These are phyloP conservation scores for Silurus meridionalis DNA, from an alignment of 2,113 vertebrate genomes.

Conservation along the genomic window DNA sequence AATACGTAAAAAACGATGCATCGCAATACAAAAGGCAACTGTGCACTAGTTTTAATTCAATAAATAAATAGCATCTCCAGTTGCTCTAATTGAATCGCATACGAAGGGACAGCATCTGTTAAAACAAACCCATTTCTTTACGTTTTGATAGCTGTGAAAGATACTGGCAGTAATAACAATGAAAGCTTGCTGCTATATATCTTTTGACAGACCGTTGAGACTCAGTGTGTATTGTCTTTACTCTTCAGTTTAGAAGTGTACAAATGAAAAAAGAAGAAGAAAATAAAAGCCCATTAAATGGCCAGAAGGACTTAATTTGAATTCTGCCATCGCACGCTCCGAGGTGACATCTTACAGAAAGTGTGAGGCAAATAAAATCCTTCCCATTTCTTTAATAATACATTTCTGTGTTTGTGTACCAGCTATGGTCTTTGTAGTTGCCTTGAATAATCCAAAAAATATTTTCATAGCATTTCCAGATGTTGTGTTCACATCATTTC, in stretches of 20 bases:
- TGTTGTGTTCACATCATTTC: constrained; percentile 10
- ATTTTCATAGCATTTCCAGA: constrained; percentile 35
- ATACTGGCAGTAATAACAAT: not conserved
- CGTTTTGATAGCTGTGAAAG: not conserved
- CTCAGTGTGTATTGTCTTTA: not conserved
- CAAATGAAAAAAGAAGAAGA: not conserved
- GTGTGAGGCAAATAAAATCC: constrained; percentile 29
- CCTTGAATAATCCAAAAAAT: constrained; percentile 52
- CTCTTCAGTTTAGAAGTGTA: not conserved
- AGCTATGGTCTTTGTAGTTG: constrained; percentile 28
- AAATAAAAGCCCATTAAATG: constrained; percentile 20
- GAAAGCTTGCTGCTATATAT: not conserved
- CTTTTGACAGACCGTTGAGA: not conserved
- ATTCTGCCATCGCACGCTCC: constrained; percentile 4
- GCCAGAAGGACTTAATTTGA: constrained; percentile 25
- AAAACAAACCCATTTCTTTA: not conserved
- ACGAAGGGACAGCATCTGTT: not conserved
- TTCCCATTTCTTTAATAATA: not conserved
- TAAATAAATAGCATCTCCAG: not conserved
- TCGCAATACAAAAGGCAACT: no score
- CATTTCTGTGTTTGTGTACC: not conserved
- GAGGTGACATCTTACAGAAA: constrained; percentile 33
- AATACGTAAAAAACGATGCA: no score
- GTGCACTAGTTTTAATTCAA: not conserved
- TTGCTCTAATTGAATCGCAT: not conserved